Percentiles rank a stretch among this genome's conserved stretches.
phyloP scores from a whole-genome alignment of 1,140 invertebrate species.

The Bombus fervidus region DNA sequence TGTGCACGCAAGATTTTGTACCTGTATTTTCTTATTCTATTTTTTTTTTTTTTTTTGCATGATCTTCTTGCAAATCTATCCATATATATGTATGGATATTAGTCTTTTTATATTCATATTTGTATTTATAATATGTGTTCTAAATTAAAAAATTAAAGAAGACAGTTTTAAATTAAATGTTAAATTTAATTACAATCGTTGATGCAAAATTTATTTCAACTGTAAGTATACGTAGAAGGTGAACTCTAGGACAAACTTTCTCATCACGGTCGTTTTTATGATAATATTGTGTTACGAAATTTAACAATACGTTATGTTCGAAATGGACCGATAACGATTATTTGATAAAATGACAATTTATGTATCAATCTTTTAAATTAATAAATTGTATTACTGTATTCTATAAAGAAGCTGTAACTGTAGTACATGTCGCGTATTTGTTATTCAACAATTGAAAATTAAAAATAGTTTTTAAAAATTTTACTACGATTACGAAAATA shows the following conservation, averaged over 20 bases:
- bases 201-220: no score
- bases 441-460: background rate
- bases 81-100: background rate
- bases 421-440: background rate
- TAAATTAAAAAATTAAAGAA: conserved; percentile 1
- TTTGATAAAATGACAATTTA: background rate
- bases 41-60: background rate
- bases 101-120: background rate
- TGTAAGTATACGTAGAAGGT: background rate
- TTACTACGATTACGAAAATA: background rate
- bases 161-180: background rate
- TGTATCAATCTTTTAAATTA: background rate
- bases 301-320: background rate
- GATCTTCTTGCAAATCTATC: background rate
- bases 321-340: background rate
- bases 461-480: background rate
- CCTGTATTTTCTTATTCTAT: background rate
- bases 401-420: background rate
- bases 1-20: background rate
- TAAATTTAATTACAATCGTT: background rate
- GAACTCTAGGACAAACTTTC: background rate
- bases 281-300: background rate
- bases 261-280: background rate
- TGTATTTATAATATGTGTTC: background rate
- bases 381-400: background rate